These are phyloP conservation scores for Hermaeophaga mercurialis DNA, from an alignment of 2,888 invertebrate genomes.

Conservation along the genomic window DNA sequence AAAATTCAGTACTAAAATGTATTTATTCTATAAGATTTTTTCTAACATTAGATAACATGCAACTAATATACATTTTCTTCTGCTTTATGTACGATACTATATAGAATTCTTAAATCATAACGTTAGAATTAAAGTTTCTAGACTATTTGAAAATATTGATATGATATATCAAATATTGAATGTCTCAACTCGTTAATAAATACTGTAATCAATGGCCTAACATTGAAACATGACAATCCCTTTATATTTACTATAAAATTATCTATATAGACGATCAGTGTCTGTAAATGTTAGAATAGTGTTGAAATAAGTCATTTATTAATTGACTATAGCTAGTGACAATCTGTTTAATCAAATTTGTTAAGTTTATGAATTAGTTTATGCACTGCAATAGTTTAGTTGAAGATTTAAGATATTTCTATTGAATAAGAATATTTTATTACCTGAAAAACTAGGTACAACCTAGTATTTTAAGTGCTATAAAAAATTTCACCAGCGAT, in stretches of 20 bases:
- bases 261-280: slow-evolving; percentile 41
- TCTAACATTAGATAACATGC: too few relatives aligned
- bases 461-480: too few relatives aligned
- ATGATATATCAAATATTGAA: slow-evolving; percentile 27
- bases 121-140: not conserved
- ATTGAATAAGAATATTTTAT: too few relatives aligned
- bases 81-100: not conserved
- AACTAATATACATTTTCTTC: too few relatives aligned
- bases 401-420: too few relatives aligned
- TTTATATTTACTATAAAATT: slow-evolving; percentile 34
- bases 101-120: not conserved
- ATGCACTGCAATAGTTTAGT: slow-evolving; percentile 8
- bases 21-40: too few relatives aligned
- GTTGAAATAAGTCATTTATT: slow-evolving; percentile 49
- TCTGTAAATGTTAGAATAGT: slow-evolving; percentile 45
- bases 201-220: slow-evolving; percentile 55
- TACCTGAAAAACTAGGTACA: too few relatives aligned
- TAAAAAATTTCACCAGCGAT: too few relatives aligned
- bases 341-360: slow-evolving; percentile 51
- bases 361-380: slow-evolving; percentile 3
- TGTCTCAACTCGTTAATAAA: slow-evolving; percentile 48
- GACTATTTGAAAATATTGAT: slow-evolving; percentile 8
- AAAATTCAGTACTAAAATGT: too few relatives aligned
- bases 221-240: slow-evolving; percentile 58
- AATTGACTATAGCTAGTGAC: slow-evolving; percentile 54